Conservation (phyloP, 2,888 invertebrate genomes). For the Phymatocera aterrima region DNA sequence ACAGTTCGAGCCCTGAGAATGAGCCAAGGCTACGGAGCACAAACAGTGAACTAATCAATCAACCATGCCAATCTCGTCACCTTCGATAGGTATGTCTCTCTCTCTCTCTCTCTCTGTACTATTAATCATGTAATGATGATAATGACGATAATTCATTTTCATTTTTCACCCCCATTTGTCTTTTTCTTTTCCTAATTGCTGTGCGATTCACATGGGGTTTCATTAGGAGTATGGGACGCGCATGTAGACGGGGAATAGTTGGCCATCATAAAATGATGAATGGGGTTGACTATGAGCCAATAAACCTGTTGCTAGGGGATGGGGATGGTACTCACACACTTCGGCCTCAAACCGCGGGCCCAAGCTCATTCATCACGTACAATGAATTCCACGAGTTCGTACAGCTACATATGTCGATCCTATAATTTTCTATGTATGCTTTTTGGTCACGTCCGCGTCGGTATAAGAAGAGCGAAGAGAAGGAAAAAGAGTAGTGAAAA, state of each 20-base stretch:
- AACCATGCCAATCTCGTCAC: not conserved
- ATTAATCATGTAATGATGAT: too few relatives aligned
- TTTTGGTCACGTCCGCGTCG: too few relatives aligned
- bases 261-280: conserved; percentile 14
- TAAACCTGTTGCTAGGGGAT: conserved; percentile 10
- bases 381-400: not conserved
- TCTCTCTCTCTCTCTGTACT: too few relatives aligned
- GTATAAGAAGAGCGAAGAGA: too few relatives aligned
- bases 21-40: not conserved
- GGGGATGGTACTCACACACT: not conserved
- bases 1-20: not conserved
- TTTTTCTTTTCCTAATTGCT: not conserved
- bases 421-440: too few relatives aligned
- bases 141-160: not conserved
- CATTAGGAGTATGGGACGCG: not conserved
- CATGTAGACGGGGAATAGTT: not conserved
- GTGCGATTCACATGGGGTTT: not conserved
- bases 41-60: not conserved
- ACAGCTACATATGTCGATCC: too few relatives aligned
- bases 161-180: not conserved
- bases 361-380: not conserved
- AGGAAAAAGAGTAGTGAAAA: too few relatives aligned
- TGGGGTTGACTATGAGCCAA: not conserved
- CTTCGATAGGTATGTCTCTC: too few relatives aligned
- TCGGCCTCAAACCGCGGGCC: not conserved